These are phyloP conservation scores for Macrosiphum euphorbiae DNA, from an alignment of 2,888 invertebrate genomes.

Conservation along the genomic window DNA sequence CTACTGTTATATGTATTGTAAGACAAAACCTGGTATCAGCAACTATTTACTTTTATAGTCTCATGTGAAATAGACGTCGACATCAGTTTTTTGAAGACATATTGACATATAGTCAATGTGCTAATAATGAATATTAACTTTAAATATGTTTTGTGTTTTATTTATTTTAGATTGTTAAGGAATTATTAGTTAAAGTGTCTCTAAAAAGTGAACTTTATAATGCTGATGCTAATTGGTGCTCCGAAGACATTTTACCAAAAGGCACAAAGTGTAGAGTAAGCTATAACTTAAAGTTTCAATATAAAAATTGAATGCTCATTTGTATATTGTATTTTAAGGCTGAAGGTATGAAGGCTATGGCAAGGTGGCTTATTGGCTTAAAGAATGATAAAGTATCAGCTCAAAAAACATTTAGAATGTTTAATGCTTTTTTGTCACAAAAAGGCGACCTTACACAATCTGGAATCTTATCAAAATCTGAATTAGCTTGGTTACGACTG, in stretches of 20 bases:
- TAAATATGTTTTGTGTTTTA: neutral
- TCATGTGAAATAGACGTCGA: no score
- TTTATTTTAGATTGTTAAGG: conserved; percentile 86
- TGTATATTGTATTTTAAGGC: conserved; percentile 69
- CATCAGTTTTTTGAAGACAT: neutral
- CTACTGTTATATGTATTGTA: no score
- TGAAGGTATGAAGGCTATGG: conserved; percentile 96
- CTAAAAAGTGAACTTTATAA: conserved; percentile 72
- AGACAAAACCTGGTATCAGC: no score
- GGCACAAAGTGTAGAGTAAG: conserved; percentile 90
- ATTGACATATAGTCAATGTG: neutral
- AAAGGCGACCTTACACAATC: conserved; percentile 85
- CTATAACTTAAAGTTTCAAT: neutral
- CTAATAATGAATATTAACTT: neutral
- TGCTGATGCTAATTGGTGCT: conserved; percentile 79
- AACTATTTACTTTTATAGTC: no score
- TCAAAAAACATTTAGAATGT: conserved; percentile 93
- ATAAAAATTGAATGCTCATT: conserved; percentile 11
- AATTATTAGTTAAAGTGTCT: conserved; percentile 87
- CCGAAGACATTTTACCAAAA: conserved; percentile 87
- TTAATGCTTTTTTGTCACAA: conserved; percentile 93
- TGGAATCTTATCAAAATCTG: conserved; percentile 79
- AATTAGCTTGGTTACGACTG: conserved; percentile 93
- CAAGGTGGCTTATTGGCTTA: conserved; percentile 93
- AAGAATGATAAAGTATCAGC: conserved; percentile 90